Base-by-base conservation (phyloP, 2,888 invertebrate genomes). In the Xestobium rufovillosum region DNA sequence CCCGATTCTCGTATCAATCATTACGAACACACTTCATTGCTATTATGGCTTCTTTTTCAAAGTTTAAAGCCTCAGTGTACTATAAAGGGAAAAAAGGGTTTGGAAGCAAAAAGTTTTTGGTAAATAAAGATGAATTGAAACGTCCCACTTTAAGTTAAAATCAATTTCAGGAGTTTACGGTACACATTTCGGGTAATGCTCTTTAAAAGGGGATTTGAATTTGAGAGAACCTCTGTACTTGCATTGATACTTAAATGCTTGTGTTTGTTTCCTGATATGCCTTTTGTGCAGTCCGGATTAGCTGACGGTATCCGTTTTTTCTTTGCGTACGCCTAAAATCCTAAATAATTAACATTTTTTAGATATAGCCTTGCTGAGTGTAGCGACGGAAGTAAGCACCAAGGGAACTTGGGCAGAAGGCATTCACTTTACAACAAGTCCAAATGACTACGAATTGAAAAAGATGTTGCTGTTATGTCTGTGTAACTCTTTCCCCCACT, bases 361-460 rank as follows among this genome's bases (percentile, higher is more conserved):
- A 38, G 61, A 64, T 44, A 40, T 63, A 14, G 48, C 53, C 8
- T 12, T 50, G 12, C 45, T 63, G 13, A 47, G 56, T 17, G 39
- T 50, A 1, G 51, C 49, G 6, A 48, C 54, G 4, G 60, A 61
- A 45, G 33, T 49, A 12, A 51, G 47, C 9, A 41, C 38, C 3
- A 43, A 41, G 2, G 47, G 45, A 9, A 53, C 58, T 3, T 63
- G 64, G 57, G 47, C 56, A 2, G 39, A 55, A 11, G 14, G 36
- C 9, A 39, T 57, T 2, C 39, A 34, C 13, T 52, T 61, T 32
- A 47, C 47, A 3, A 32, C 46, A 2, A 53, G 41, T 3, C 48
- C 47, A 8, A 47, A 53, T 9, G 58, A 63, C 40, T 43, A 61
- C 10, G 38, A 47, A n/a, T 65, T 66, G 28, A 60, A 59, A 39